These are phyloP conservation scores for Mesembrinibis cayennensis DNA, from an alignment of 2,113 vertebrate species.

Conservation along the genomic window DNA sequence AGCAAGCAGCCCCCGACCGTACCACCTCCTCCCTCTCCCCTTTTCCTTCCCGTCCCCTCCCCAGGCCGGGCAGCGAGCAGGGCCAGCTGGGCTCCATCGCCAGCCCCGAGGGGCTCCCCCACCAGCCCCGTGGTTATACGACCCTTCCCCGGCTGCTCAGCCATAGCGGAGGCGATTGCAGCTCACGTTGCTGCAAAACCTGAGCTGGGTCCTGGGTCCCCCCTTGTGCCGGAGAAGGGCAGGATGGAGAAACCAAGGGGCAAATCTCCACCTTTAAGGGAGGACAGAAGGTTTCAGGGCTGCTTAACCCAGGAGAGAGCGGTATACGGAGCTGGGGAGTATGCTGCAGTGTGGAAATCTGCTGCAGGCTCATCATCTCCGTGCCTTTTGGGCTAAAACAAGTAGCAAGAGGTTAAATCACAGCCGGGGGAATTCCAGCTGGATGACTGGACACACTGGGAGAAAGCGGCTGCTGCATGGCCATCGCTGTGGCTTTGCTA, in stretches of 20 bases:
- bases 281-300: not conserved
- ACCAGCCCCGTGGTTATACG: not conserved
- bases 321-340: fast-evolving
- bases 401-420: not conserved
- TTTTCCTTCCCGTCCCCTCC: not conserved
- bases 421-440: not conserved
- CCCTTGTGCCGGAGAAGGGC: not conserved
- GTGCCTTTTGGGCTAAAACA: not conserved
- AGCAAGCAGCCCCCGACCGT: not conserved
- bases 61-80: fast-evolving
- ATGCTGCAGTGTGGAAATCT: not conserved
- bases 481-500: not conserved
- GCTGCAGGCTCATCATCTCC: not conserved
- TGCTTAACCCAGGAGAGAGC: not conserved
- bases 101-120: not conserved
- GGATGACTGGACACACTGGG: not conserved
- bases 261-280: no score
- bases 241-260: not conserved
- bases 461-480: fast-evolving
- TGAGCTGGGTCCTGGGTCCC: not conserved
- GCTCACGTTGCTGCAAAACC: not conserved
- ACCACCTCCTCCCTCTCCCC: not conserved
- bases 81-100: not conserved
- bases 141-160: not conserved
- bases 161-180: not conserved